Base-by-base conservation (phyloP, 2,797 vertebrate genomes). In the Falco columbarius region DNA sequence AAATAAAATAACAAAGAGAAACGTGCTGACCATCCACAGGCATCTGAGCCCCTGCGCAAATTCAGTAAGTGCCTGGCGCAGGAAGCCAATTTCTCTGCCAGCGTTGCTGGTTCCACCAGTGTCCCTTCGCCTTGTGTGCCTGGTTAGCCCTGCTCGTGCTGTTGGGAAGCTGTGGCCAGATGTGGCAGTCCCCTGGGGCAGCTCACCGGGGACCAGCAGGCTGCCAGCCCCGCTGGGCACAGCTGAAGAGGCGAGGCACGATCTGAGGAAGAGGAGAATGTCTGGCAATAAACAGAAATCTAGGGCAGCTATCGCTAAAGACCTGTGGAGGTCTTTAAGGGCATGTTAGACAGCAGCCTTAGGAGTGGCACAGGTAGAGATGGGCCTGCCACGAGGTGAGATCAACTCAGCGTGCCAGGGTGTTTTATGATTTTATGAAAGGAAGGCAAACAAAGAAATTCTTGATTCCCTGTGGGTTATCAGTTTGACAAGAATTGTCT, bases 161-260 rank as follows among this genome's bases (percentile, higher is more conserved):
- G 30, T 44, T 1, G 5, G 59, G 51, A 85, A 95, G 40, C 80
- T 73, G 49, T 29, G 27, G 36, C 63, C 65, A 52, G 56, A 36
- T 0, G 4, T 9, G 18, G 10, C 32, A 72, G 71, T 34, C 13
- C 38, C 40, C 49, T 0, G 0, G 23, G 32, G 18, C 61, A 83
- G 46, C n/a, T 86, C 40, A 6, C 14, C 0, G 0, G 36, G n/a
- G 32, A 19, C 40, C 36, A 76, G 58, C 0, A 2, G 52, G 65
- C n/a, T 86, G 36, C 8, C 5, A 4, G 51, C 44, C n/a, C n/a
- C 10, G 3, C 0, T 0, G 30, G 18, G 27, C 73, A 38, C n/a
- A 47, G 65, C 54, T 49, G 75, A 70, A 49, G 61, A 76, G 21
- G 27, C 27, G n/a, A 63, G 29, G 49, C 49, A 52, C 40, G 24